phyloP scores from a whole-genome alignment of 2,113 vertebrate genomes.

The Sander vitreus region DNA sequence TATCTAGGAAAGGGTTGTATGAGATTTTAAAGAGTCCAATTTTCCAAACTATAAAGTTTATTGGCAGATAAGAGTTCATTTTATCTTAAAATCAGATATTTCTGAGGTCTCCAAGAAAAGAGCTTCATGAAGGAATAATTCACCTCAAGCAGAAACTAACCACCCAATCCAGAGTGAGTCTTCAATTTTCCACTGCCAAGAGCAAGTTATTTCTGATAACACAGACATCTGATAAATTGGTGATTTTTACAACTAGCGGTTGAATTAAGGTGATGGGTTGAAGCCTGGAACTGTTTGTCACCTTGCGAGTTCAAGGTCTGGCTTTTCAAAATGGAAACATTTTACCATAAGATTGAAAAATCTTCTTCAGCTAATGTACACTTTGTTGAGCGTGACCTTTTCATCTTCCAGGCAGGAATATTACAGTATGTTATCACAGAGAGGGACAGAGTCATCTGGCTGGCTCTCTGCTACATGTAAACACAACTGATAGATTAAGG shows the following conservation, averaged over 20 bases:
- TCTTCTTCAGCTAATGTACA: conserved; percentile 71
- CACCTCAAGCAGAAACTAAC: conserved; percentile 60
- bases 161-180: conserved; percentile 43
- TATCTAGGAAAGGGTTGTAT: background rate
- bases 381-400: conserved; percentile 73
- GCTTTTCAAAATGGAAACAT: conserved; percentile 72
- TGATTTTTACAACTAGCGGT: conserved; percentile 62
- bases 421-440: conserved; percentile 40
- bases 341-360: conserved; percentile 76
- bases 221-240: conserved; percentile 75
- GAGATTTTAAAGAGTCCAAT: background rate
- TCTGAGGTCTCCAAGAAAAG: conserved; percentile 19
- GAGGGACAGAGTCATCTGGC: conserved; percentile 22
- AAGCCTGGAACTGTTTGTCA: conserved; percentile 71
- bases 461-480: conserved; percentile 17
- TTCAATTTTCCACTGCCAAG: conserved; percentile 70
- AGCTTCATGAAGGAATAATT: conserved; percentile 57
- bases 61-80: conserved; percentile 27
- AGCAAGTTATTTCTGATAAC: conserved; percentile 72
- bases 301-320: conserved; percentile 81
- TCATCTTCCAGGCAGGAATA: conserved; percentile 54
- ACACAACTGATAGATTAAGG: background rate
- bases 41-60: background rate
- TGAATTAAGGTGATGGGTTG: conserved; percentile 74
- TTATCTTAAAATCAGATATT: conserved; percentile 54